Conservation (phyloP, 2,113 vertebrate genomes). For the Nyctereutes procyonoides region DNA sequence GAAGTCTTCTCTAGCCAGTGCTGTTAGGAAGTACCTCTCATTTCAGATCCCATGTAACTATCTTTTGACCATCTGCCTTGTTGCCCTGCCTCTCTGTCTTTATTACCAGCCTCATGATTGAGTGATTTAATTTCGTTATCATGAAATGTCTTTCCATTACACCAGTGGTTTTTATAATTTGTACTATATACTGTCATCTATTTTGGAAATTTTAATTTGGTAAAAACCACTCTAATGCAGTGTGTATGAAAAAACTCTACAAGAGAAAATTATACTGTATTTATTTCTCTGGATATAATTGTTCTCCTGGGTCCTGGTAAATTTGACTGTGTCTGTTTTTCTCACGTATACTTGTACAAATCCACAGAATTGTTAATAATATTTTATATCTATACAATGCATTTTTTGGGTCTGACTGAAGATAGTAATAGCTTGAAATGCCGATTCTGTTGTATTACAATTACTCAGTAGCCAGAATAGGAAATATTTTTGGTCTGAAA, state of each 20-base stretch:
- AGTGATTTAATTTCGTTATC: slow-evolving; percentile 69
- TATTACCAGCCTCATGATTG: slow-evolving; percentile 46
- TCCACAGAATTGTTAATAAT: neutral
- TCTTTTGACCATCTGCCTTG: neutral
- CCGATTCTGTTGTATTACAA: neutral
- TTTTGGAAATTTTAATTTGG: slow-evolving; percentile 71
- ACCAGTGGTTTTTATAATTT: slow-evolving; percentile 43
- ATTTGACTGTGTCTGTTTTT: neutral
- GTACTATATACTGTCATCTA: slow-evolving; percentile 23
- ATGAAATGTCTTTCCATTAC: slow-evolving; percentile 42
- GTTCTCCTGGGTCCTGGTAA: slow-evolving; percentile 29
- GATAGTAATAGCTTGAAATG: slow-evolving; percentile 1
- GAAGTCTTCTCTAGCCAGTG: neutral
- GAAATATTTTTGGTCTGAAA: neutral
- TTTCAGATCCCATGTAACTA: neutral
- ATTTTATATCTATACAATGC: neutral
- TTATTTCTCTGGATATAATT: slow-evolving; percentile 64
- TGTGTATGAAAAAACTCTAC: neutral
- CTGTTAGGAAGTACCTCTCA: neutral
- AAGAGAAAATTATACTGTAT: slow-evolving; percentile 62
- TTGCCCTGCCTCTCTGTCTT: neutral
- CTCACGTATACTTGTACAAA: slow-evolving; percentile 49
- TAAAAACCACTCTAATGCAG: slow-evolving; percentile 31
- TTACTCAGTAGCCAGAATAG: neutral
- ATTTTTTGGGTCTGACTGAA: slow-evolving; percentile 6